Base-by-base conservation (phyloP, 2,888 invertebrate species). In the Agonum fuliginosum region DNA sequence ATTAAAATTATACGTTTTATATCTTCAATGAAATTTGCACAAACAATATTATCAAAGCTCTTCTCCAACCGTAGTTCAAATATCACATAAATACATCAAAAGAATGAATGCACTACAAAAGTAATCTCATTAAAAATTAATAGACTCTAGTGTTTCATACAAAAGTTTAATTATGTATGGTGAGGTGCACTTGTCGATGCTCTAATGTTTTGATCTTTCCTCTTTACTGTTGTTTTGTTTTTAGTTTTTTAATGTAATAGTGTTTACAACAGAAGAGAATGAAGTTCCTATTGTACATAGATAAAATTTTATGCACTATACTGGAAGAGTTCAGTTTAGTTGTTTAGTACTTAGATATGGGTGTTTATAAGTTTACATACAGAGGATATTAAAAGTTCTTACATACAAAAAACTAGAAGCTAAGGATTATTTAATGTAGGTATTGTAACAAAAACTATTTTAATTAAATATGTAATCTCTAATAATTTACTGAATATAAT, bases 51-150 rank as follows among this genome's bases (percentile, higher is more conserved):
- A 46, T 46, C 17, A 46, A 48, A 48, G 48, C 20, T 20, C 17
- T n/a, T 48, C 17, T 1, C 20, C 0, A 17, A 10, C 20, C 10
- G 8, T 19, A 19, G 17, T 48, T 17, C 1, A 48, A 48, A 48
- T 48, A 48, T 48, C 48, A 48, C 48, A 48, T 20, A 48, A 48
- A 48, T 48, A 48, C 17, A 48, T 48, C 48, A 48, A 48, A 43
- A 48, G 48, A 48, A 48, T 48, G 20, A 48, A 20, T 48, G 48
- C 10, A 17, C 43, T 14, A 10, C 48, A 20, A 48, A 20, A 17
- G 19, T 48, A 48, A 48, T 19, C 48, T 48, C 48, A 48, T 48
- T 48, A 48, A 19, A 48, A 48, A 48, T n/a, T 48, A 48, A 48
- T 48, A 48, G 48, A 19, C 48, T 48, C 20, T 19, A 48, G 17